Evolutionary conservation across 2,797 vertebrate species (phyloP), one percentile per base, ranked within the genome.

Genomic region (Chelon labrosus): DNA sequence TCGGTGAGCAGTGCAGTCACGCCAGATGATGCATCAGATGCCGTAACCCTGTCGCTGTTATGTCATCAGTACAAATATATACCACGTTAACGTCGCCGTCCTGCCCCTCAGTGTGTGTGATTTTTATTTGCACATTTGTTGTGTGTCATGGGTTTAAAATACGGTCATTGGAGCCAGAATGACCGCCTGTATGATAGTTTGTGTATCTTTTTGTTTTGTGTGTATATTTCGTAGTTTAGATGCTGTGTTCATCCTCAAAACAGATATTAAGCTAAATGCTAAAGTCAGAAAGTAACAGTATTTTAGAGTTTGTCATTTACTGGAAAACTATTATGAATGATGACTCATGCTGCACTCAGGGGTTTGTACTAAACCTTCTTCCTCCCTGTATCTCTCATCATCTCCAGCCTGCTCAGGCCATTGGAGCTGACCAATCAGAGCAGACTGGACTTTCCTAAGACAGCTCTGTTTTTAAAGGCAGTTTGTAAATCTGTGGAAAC

Each of bases 11-110:
- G 22, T 16, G 17, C 38, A 12, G 42, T 63, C 35, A 42, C 57
- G 58, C 44, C 52, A 71, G 59, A 67, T 80, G 56, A 83, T 62
- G 78, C 64, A 75, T 70, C 53, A 70, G 47, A 63, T 60, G 55
- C 20, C 0, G 8, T 58, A 71, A 70, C 39, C 39, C 13, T 65
- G 27, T 51, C 62, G 47, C 57, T 35, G 17, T 67, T 47, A 47
- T 56, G 39, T 84, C 65, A 73, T 72, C 62, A 72, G 56, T 61
- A 70, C 35, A 74, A 61, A 74, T 66, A 56, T 63, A 22, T 65
- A 54, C 31, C 35, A 22, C 0, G 4, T 16, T 25, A 10, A 63
- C 56, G 61, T 57, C 4, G 0, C 5, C 37, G 17, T 70, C 14
- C 25, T 61, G 14, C 19, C 19, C 20, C 75, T 80, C 57, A 8